Percentiles rank a stretch among this genome's conserved stretches.
phyloP scores from a whole-genome alignment of 2,797 vertebrate species.

The Sebastes diploproa region DNA sequence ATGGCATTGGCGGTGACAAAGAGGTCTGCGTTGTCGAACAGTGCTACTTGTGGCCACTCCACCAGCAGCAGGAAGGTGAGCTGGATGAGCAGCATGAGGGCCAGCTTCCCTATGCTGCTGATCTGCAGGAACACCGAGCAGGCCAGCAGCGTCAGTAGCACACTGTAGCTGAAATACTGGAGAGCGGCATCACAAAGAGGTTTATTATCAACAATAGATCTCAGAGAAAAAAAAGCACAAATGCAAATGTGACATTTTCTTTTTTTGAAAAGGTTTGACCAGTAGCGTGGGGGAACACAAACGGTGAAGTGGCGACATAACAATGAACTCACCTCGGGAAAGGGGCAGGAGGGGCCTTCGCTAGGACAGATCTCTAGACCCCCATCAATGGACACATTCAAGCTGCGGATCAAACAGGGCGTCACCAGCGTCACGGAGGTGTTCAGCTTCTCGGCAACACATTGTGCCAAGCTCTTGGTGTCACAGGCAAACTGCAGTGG shows the following conservation, averaged over 20 bases:
- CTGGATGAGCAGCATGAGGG: conserved; percentile 91
- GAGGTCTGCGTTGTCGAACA: conserved; percentile 95
- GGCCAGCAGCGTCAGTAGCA: conserved; percentile 93
- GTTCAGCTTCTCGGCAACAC: conserved; percentile 87
- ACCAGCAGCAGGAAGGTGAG: conserved; percentile 90
- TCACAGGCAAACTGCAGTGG: conserved; percentile 89
- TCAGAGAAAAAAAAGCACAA: conserved; percentile 9
- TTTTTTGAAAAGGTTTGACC: background rate
- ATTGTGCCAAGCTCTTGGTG: conserved; percentile 85
- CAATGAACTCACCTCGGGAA: conserved; percentile 86
- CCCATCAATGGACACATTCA: conserved; percentile 87
- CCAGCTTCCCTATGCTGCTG: conserved; percentile 95
- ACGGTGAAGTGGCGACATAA: background rate
- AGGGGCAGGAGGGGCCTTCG: conserved; percentile 86
- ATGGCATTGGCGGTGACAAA: conserved; percentile 91
- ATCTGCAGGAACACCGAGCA: conserved; percentile 97
- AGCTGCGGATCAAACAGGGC: conserved; percentile 87
- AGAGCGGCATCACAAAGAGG: conserved; percentile 32
- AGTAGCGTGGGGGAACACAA: background rate
- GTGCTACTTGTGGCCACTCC: conserved; percentile 89
- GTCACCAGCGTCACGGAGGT: conserved; percentile 84
- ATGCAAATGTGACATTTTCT: conserved; percentile 53
- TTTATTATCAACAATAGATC: conserved; percentile 13
- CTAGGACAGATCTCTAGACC: conserved; percentile 85
- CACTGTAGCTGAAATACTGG: conserved; percentile 93